Base-by-base conservation (phyloP, 2,797 vertebrate species). In the Lepilemur septentrionalis region DNA sequence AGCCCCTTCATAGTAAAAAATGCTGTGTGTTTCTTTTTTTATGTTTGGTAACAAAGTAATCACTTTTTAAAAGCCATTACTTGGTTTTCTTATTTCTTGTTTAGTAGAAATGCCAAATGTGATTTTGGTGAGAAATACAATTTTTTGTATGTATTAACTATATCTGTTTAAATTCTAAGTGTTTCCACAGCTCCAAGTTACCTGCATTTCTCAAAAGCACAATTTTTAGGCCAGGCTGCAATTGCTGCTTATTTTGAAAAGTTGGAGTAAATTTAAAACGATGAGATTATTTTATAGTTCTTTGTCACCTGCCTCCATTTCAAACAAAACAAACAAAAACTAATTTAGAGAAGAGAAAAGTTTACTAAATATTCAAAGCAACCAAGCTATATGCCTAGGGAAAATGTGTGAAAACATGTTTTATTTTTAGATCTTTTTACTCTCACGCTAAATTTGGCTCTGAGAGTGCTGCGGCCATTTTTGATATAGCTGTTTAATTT, bases 401-500 rank as follows among this genome's bases (percentile, higher is more conserved):
- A 82, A 97, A 96, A 96, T 98, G 78, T 96, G 86, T 97, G 96
- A 97, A 97, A 98, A 97, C 81, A 17, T 95, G 90, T 97, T 98
- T 98, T 98, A 97, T 98, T 98, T 98, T 99, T 98, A 98, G 96
- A 97, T 98, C 97, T 95, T 97, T 97, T 98, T 98, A 30, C 50
- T 98, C 97, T 97, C 63, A 89, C 81, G 92, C 97, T 79, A 79
- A 98, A 97, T 98, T 96, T 98, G 97, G 97, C 97, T 98, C 98
- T 98, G 98, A 98, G 98, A 98, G 97, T 97, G 97, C 97, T 98
- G 97, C 96, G 95, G 98, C 98, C 96, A 98, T 98, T 98, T 99
- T 98, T 98, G 98, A 98, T 98, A 96, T 94, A 97, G 97, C 97
- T 98, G 97, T 98, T 98, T 98, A 98, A 98, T 98, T 98, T 97